Evolutionary conservation across 2,797 vertebrate species (phyloP), one percentile per base, ranked within the genome.

Genomic region (Enteromius thamalakanensis): DNA sequence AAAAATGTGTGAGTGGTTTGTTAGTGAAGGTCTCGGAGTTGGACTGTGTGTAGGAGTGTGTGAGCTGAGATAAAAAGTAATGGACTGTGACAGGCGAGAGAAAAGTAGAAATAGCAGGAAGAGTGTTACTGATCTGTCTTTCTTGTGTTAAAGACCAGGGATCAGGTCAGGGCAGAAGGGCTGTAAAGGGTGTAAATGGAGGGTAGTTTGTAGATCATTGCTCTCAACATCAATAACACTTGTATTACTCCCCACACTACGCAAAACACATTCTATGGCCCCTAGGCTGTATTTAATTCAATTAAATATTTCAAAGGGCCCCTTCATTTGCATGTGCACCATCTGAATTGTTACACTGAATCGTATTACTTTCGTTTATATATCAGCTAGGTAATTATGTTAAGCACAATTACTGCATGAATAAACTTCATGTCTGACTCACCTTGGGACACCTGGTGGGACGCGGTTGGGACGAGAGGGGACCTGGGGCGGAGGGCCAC

Each of bases 381-480:
- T 37, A n/a, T 51, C 62, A 34, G 47, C n/a, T 49, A 3, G 21
- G 34, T 32, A 40, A 58, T 42, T 5, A 49, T 47, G 23, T 71
- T 71, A 19, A 49, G 23, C 45, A 71, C 15, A 49, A 62, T 29
- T 3, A 70, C n/a, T 45, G 55, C 47, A 74, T 17, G 34, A 34
- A 62, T 55, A 45, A 29, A 37, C 9, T 14, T 55, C 21, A 23
- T 71, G 32, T 80, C 11, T 14, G 15, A 93, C 96, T 95, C 94
- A 99, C 97, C 97, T 99, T 86, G 97, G 97, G 84, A 99, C 97
- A 89, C 97, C 97, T 40, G 97, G 97, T 78, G 97, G 97, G 12
- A 95, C 97, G 37, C 97, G 96, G 90, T 97, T 99, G 90, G 97
- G 97, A 84, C 97, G 93, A 87, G 96, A 97, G 74, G 97, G 97